Evolutionary conservation across 2,113 vertebrate species (phyloP).

Genomic region (Gallinago paraguaiae): DNA sequence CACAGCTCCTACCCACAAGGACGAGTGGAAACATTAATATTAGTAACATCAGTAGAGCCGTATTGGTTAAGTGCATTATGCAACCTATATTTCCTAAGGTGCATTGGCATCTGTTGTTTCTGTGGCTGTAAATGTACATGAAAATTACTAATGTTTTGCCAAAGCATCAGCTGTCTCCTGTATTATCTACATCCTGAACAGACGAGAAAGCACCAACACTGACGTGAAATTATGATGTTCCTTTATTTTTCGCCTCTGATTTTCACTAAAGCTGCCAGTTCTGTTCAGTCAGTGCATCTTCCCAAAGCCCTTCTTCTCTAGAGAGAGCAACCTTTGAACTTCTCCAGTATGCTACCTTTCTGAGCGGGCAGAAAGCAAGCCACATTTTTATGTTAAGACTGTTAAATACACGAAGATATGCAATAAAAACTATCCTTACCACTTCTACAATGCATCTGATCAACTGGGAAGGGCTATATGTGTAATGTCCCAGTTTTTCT

Average conservation of each 20-base stretch:
- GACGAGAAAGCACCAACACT: neutral
- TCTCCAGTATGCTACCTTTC: neutral
- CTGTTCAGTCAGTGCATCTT: neutral
- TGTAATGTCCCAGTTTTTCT: no score
- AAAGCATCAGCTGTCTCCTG: no score
- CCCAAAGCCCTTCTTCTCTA: neutral
- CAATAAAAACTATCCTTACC: neutral
- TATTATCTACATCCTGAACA: neutral
- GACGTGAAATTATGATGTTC: neutral
- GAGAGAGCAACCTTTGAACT: neutral
- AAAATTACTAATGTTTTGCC: rapidly evolving
- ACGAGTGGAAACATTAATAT: neutral
- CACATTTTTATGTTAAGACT: rapidly evolving
- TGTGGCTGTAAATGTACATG: neutral
- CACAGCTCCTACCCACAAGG: rapidly evolving
- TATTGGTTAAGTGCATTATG: neutral
- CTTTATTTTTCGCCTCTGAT: neutral
- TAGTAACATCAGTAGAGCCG: rapidly evolving
- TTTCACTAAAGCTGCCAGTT: neutral
- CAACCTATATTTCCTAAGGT: neutral
- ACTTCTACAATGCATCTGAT: neutral
- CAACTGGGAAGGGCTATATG: neutral
- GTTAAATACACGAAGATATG: neutral
- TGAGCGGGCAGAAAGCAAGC: neutral
- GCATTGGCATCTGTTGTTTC: neutral